These are phyloP conservation scores for Pycnonotus jocosus DNA, from an alignment of 2,113 vertebrate genomes.

Conservation along the genomic window DNA sequence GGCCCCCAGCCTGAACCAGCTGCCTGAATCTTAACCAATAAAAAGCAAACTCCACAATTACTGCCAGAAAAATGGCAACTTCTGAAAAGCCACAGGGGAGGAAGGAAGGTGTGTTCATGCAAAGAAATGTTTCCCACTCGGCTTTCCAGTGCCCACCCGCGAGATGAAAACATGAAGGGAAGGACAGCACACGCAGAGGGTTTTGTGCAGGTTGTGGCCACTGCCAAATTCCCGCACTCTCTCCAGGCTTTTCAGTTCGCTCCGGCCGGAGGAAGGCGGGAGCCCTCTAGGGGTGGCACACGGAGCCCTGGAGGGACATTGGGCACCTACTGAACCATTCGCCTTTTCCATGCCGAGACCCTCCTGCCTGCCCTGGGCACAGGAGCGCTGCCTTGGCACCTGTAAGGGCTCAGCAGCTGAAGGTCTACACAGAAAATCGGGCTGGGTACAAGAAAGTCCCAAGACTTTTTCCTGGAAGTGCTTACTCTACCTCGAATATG, in stretches of 20 bases:
- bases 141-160: not conserved
- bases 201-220: rapidly evolving
- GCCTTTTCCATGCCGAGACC: rapidly evolving
- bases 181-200: rapidly evolving
- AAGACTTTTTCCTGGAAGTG: not conserved
- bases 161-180: rapidly evolving
- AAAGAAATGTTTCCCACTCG: not conserved
- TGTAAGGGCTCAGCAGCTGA: not conserved
- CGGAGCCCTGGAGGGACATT: not conserved
- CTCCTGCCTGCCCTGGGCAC: not conserved
- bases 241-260: rapidly evolving
- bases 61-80: not conserved
- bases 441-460: not conserved
- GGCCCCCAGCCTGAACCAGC: not conserved
- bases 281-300: slow-evolving; percentile 47
- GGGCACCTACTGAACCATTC: not conserved
- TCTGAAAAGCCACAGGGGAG: not conserved
- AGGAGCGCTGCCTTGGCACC: rapidly evolving
- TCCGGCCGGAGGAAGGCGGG: not conserved
- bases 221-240: rapidly evolving
- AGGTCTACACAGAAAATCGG: not conserved
- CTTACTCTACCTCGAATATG: not conserved
- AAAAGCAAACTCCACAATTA: not conserved
- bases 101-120: not conserved
- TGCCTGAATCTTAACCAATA: not conserved